Evolutionary conservation across 1,140 invertebrate species (phyloP).

Genomic region (Macrobrachium rosenbergii): DNA sequence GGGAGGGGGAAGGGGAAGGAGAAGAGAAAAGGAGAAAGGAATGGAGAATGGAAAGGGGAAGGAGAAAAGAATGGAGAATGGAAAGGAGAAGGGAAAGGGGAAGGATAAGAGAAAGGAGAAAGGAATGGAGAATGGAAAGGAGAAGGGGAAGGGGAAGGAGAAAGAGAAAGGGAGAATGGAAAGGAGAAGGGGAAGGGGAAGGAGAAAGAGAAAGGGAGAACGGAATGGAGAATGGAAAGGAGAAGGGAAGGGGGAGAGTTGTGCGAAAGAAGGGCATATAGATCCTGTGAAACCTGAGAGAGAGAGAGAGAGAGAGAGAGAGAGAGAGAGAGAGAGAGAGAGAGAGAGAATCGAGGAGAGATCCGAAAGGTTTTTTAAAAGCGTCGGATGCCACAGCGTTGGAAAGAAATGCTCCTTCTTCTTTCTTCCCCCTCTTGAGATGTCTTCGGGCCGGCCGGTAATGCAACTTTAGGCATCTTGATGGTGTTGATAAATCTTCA

Average conservation of each 20-base stretch:
- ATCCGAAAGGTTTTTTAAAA: too few species aligned
- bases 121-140: background rate
- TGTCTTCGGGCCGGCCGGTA: too few species aligned
- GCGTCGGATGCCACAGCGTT: too few species aligned
- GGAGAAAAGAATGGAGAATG: background rate
- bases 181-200: background rate
- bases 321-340: background rate
- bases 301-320: too few species aligned
- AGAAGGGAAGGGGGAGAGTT: background rate
- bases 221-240: background rate
- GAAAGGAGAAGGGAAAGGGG: background rate
- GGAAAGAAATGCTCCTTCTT: background rate
- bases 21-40: background rate
- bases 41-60: background rate
- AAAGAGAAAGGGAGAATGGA: background rate
- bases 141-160: background rate
- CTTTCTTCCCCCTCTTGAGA: background rate
- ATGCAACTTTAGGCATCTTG: background rate
- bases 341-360: too few species aligned
- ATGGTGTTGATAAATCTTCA: constrained; percentile 19
- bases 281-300: background rate
- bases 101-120: background rate
- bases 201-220: background rate
- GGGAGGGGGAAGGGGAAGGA: background rate
- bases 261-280: too few species aligned